Conservation (phyloP, 2,888 invertebrate genomes). For the Amiota communis region DNA sequence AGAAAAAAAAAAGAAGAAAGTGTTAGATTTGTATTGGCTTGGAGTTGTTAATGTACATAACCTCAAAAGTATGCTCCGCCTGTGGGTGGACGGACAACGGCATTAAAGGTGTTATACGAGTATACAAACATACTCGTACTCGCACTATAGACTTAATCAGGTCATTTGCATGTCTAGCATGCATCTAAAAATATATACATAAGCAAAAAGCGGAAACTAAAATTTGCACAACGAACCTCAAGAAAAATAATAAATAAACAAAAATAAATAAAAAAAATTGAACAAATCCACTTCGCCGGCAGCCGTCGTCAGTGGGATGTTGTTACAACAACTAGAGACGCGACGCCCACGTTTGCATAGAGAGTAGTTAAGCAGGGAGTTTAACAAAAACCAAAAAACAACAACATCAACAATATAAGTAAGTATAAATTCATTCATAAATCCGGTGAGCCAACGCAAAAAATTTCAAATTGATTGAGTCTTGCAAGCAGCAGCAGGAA, state of each 20-base stretch:
- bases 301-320: constrained; percentile 50
- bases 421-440: constrained; percentile 67
- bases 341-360: constrained; percentile 60
- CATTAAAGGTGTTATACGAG: neutral
- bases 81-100: neutral
- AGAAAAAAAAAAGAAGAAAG: constrained; percentile 3
- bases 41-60: neutral
- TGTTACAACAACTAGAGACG: constrained; percentile 41
- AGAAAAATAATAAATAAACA: constrained; percentile 16
- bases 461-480: constrained; percentile 59
- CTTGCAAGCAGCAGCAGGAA: constrained; percentile 43
- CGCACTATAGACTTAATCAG: constrained; percentile 19
- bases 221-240: constrained; percentile 28
- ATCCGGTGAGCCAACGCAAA: constrained; percentile 67
- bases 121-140: neutral
- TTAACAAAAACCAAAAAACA: neutral
- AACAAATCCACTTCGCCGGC: constrained; percentile 15
- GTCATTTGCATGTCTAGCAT: constrained; percentile 28
- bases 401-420: constrained; percentile 49
- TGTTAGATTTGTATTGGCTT: constrained; percentile 1
- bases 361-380: constrained; percentile 44
- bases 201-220: constrained; percentile 20
- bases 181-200: constrained; percentile 17
- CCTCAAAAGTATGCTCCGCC: neutral
- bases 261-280: neutral